These are phyloP conservation scores for Zaprionus ghesquierei DNA, from an alignment of 1,140 invertebrate species.

Conservation along the genomic window DNA sequence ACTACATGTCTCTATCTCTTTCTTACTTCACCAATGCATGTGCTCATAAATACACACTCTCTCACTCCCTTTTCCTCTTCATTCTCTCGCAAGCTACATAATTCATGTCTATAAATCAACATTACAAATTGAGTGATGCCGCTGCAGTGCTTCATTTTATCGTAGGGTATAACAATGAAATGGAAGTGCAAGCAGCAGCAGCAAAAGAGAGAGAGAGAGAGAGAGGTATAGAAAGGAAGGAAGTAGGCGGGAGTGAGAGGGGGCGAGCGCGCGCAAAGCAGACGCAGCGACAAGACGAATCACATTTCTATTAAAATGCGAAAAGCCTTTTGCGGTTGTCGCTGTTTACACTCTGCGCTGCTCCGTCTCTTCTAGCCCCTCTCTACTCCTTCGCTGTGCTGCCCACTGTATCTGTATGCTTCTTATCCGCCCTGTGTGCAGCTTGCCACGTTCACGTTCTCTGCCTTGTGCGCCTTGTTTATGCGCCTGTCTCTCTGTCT, in stretches of 20 bases:
- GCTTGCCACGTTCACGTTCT: constrained; percentile 9
- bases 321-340: constrained; percentile 72
- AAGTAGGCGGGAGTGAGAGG: background rate
- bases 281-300: constrained; percentile 48
- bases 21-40: background rate
- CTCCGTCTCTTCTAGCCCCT: background rate
- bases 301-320: constrained; percentile 80
- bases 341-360: constrained; percentile 45
- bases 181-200: background rate
- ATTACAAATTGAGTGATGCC: constrained; percentile 4
- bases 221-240: background rate
- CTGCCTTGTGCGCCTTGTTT: constrained; percentile 29
- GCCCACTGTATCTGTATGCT: constrained; percentile 1
- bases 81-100: background rate
- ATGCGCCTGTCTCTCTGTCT: constrained; percentile 23
- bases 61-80: background rate
- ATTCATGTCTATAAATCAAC: constrained; percentile 9
- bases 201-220: background rate
- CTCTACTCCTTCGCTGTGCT: background rate
- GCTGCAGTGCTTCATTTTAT: constrained; percentile 3
- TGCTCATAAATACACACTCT: background rate
- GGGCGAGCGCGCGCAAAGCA: constrained; percentile 4
- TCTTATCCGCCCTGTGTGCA: constrained; percentile 24
- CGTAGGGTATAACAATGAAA: constrained; percentile 39
- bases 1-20: background rate